Conservation (phyloP, 2,113 vertebrate species). For the Erinaceus europaeus region DNA sequence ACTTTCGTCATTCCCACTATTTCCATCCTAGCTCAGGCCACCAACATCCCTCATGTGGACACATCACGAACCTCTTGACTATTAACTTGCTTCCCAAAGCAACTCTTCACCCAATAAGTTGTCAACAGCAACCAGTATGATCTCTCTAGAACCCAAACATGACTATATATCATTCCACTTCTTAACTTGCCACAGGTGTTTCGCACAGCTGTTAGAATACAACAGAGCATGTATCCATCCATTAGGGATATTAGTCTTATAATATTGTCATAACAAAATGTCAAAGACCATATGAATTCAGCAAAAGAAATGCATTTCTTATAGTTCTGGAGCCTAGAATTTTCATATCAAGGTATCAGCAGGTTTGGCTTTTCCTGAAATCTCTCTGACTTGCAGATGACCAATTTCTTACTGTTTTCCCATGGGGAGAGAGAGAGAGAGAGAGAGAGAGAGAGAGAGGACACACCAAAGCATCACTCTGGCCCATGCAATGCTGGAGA, state of each 20-base stretch:
- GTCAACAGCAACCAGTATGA: neutral
- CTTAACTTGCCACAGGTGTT: no score
- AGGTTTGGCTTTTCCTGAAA: slow-evolving; percentile 13
- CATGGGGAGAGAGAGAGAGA: no score
- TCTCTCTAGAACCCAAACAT: neutral
- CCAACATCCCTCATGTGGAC: neutral
- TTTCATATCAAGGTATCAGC: neutral
- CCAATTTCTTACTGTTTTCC: neutral
- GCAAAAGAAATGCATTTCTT: slow-evolving; percentile 2
- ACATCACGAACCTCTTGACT: neutral
- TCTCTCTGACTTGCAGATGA: neutral
- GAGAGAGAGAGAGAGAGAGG: no score
- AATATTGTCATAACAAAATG: neutral
- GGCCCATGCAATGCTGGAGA: no score
- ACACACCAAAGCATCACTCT: no score
- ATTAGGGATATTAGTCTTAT: neutral
- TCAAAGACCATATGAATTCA: neutral
- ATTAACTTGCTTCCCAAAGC: neutral
- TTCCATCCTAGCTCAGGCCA: neutral
- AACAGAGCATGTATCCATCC: neutral
- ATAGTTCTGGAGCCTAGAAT: neutral
- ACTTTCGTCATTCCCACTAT: neutral
- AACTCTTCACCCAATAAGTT: neutral
- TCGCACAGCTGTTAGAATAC: neutral
- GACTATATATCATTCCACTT: neutral